Evolutionary conservation across 2,888 invertebrate genomes (phyloP), one percentile per base, ranked within the genome.

Genomic region (Ochropacha duplaris): DNA sequence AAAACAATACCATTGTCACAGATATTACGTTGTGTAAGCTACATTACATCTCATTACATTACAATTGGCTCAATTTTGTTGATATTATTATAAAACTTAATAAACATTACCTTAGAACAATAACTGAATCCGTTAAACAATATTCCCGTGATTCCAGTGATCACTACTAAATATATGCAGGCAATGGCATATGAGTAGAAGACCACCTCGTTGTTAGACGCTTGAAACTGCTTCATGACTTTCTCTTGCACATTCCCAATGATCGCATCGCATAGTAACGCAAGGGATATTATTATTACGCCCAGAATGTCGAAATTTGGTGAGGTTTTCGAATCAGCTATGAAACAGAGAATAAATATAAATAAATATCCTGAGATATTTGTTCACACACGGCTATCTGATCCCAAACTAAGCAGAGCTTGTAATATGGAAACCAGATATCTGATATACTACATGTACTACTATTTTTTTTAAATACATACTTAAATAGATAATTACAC

Each of bases 191-290:
- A 99, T 0, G 99, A 99, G 81, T 98, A 98, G 56, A 98, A 94
- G 0, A 98, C 98, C 54, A 99, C 96, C 94, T 99, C 99, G 65
- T 97, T 96, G 85, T 98, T 98, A 0, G 96, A 93, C 0, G 98
- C 98, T 63, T 95, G 94, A 79, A 96, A 94, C 62, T 95, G 94
- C 74, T 96, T 97, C 96, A 99, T 98, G 0, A 96, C 96, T 82
- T 98, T 98, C 84, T 99, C 99, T 88, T 99, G 99, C 0, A 99
- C 96, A 89, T 99, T 99, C 22, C 99, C 99, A 66, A 99, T 99
- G 11, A 97, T 94, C 0, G 99, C 99, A 88, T 99, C 99, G 76
- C 98, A 99, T 3, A 98, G 88, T 55, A 99, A 86, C 0, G 99
- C 99, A 71, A 96, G 92, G 0, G 96, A 96, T 69, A 97, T 97